Evolutionary conservation across 2,797 vertebrate species (phyloP).

Genomic region (Eleutherodactylus coqui): DNA sequence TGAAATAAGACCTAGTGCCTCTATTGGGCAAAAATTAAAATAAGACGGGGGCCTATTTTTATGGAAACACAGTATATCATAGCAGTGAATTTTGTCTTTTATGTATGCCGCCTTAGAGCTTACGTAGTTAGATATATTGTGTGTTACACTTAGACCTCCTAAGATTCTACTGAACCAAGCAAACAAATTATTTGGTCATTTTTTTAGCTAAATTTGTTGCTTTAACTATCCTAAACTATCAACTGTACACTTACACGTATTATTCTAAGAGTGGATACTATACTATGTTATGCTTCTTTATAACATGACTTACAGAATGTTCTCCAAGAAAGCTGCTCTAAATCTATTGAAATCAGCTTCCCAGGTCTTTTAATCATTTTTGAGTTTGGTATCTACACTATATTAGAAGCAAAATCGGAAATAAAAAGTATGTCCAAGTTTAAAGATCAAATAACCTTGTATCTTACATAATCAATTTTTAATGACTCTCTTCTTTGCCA

Average conservation of each 20-base stretch:
- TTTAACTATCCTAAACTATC: not conserved
- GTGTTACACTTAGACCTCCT: not conserved
- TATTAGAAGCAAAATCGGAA: conserved; percentile 43
- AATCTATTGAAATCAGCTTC: conserved; percentile 16
- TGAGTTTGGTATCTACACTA: conserved; percentile 22
- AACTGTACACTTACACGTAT: not conserved
- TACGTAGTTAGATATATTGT: not conserved
- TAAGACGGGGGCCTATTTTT: no score
- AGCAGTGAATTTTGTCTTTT: no score
- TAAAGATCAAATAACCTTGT: conserved; percentile 38
- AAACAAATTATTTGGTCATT: not conserved
- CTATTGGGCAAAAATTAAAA: no score
- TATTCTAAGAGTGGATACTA: not conserved
- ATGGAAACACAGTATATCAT: no score
- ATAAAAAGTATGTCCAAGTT: conserved; percentile 28
- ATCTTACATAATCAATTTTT: conserved; percentile 52
- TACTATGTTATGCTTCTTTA: not conserved
- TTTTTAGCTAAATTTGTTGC: not conserved
- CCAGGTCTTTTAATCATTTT: conserved; percentile 7
- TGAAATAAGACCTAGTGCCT: no score
- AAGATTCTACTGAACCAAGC: not conserved
- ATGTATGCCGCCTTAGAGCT: no score
- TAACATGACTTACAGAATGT: not conserved
- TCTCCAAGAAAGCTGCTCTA: not conserved
- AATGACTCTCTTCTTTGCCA: conserved; percentile 49